These are phyloP conservation scores for Pseudochirops corinnae DNA, from an alignment of 2,797 vertebrate genomes.

Conservation along the genomic window DNA sequence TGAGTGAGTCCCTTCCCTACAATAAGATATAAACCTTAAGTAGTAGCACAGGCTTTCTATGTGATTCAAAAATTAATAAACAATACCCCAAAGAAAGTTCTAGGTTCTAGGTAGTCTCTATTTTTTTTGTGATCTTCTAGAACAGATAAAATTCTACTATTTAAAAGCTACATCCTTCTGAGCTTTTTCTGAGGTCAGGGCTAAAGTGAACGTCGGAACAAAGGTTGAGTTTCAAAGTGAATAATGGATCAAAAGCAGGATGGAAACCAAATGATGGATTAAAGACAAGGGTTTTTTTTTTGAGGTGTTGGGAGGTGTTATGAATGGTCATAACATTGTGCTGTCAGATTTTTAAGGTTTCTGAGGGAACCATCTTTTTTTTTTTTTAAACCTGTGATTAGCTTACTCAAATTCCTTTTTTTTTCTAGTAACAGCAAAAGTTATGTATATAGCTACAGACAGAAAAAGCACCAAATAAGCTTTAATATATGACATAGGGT, in stretches of 20 bases:
- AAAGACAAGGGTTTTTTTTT: conserved; percentile 68
- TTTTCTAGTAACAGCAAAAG: conserved; percentile 49
- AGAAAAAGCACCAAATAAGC: conserved; percentile 40
- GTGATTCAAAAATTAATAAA: not conserved
- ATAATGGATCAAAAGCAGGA: conserved; percentile 77
- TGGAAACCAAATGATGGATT: conserved; percentile 79
- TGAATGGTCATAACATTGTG: conserved; percentile 59
- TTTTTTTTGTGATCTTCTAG: conserved; percentile 44
- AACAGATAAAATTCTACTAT: conserved; percentile 45
- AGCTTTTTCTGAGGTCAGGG: conserved; percentile 57
- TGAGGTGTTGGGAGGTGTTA: not conserved
- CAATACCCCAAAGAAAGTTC: not conserved
- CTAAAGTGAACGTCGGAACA: conserved; percentile 63
- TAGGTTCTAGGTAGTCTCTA: not conserved
- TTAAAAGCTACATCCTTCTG: conserved; percentile 23
- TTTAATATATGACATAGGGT: conserved; percentile 14
- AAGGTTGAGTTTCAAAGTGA: conserved; percentile 78
- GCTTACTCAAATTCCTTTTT: conserved; percentile 45
- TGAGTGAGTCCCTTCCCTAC: not conserved
- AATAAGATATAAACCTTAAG: not conserved
- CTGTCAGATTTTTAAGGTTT: conserved; percentile 69
- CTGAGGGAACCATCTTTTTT: conserved; percentile 52
- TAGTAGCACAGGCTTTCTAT: not conserved
- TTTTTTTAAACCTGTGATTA: conserved; percentile 50
- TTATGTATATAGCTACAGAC: conserved; percentile 26